These are phyloP conservation scores for Aphelocoma californica DNA, from an alignment of 2,797 vertebrate species.

Conservation along the genomic window DNA sequence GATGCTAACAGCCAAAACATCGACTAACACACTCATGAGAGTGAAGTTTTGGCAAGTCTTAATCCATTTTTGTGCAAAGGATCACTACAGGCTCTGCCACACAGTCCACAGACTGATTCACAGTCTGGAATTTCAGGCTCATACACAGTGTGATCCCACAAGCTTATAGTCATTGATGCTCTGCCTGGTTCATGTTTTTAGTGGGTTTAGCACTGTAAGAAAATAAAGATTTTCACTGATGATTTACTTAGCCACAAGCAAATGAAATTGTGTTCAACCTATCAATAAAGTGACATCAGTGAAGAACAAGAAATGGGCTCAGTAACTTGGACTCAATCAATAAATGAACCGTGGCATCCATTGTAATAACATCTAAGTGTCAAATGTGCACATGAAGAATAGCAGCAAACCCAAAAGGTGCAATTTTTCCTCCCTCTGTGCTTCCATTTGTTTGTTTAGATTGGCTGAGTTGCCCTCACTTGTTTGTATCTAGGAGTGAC, in stretches of 20 bases:
- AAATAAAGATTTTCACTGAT: background rate
- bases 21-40: background rate
- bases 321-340: background rate
- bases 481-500: background rate
- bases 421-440: background rate
- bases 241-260: background rate
- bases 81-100: background rate
- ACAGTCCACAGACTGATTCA: background rate
- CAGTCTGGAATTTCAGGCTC: constrained; percentile 27
- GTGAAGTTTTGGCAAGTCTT: background rate
- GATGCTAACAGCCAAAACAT: background rate
- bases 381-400: background rate
- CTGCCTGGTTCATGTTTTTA: background rate
- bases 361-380: background rate
- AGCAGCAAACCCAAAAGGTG: background rate
- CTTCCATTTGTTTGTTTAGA: background rate
- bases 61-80: background rate
- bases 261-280: background rate
- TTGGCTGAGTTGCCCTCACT: constrained; percentile 3
- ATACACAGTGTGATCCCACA: background rate
- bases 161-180: background rate
- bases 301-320: background rate
- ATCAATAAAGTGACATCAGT: background rate
- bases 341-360: background rate
- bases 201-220: background rate